Evolutionary conservation across 2,797 vertebrate species (phyloP).

Genomic region (Xyrichtys novacula): DNA sequence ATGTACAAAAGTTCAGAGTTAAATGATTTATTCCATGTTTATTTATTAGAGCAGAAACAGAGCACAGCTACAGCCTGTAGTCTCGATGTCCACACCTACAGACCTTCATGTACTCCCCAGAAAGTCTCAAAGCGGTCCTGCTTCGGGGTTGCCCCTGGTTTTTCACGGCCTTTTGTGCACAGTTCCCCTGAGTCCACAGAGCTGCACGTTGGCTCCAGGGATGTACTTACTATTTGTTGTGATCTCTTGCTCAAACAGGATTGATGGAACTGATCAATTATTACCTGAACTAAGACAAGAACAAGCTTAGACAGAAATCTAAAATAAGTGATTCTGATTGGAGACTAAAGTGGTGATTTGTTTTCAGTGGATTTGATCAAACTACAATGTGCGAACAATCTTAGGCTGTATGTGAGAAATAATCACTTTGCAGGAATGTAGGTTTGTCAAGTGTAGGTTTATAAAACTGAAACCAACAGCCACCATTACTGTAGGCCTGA

Average conservation of each 20-base stretch:
- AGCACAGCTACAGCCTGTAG: background rate
- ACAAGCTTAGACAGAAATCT: background rate
- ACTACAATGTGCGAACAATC: background rate
- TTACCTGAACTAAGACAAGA: background rate
- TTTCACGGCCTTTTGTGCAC: constrained; percentile 12
- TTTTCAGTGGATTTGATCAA: background rate
- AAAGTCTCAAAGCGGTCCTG: background rate
- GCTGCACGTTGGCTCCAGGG: constrained; percentile 7
- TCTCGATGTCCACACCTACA: constrained; percentile 5
- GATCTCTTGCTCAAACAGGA: background rate
- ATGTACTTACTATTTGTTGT: background rate
- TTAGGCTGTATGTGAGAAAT: too few species aligned
- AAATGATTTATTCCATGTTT: background rate
- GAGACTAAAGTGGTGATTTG: background rate
- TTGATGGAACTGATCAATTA: background rate
- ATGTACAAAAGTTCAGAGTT: background rate
- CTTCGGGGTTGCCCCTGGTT: constrained; percentile 16
- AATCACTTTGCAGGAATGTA: too few species aligned
- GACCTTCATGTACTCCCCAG: background rate
- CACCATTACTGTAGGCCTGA: too few species aligned
- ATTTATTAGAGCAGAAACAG: constrained; percentile 17
- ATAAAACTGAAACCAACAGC: too few species aligned
- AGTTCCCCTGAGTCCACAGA: constrained; percentile 17
- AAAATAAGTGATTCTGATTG: background rate
- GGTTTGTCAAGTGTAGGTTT: too few species aligned